Base-by-base conservation (phyloP, 2,797 vertebrate genomes). In the Microchirus variegatus region DNA sequence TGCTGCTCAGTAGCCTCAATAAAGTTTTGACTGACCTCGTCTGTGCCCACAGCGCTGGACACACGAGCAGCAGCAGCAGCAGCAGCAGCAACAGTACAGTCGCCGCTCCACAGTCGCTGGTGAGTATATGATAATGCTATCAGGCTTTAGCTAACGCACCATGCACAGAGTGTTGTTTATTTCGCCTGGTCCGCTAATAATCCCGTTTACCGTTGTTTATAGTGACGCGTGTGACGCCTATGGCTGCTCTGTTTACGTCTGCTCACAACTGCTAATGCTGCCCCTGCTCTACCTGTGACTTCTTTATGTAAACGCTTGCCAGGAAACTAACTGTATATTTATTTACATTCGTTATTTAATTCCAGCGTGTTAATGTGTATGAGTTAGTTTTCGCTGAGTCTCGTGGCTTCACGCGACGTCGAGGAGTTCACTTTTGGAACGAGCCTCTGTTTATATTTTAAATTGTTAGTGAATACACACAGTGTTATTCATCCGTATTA, bases 301-400 rank as follows among this genome's bases (percentile, higher is more conserved):
- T 8, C 7, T 31, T 31, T 31, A 31, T 31, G 5, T 31, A 31
- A 31, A 8, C 31, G 8, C 7, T 31, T 31, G 31, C 31, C 31
- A 6, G 31, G 5, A 8, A 31, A 8, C 31, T 31, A 31, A 8
- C 31, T 31, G 31, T 5, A 22, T 3, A 22, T 22, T 8, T 31
- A 31, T 31, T 31, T 31, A 8, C 31, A 6, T 31, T 31, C 31
- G 31, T 7, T 0, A 0, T 0, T 2, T 5, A 9, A 14, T 3
- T 8, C 17, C 9, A 44, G 15, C 44, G 16, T 46, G 58, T 31
- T 36, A n/a, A n/a, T n/a, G n/a, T n/a, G n/a, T n/a, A 9, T 14
- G 52, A 26, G 44, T 48, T 64, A 65, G 64, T 45, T 80, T 2
- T 56, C 55, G 41, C 4, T 0, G 15, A 31, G 50, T 12, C 41